These are phyloP conservation scores for Nesoenas mayeri DNA, from an alignment of 2,113 vertebrate genomes.

Conservation along the genomic window DNA sequence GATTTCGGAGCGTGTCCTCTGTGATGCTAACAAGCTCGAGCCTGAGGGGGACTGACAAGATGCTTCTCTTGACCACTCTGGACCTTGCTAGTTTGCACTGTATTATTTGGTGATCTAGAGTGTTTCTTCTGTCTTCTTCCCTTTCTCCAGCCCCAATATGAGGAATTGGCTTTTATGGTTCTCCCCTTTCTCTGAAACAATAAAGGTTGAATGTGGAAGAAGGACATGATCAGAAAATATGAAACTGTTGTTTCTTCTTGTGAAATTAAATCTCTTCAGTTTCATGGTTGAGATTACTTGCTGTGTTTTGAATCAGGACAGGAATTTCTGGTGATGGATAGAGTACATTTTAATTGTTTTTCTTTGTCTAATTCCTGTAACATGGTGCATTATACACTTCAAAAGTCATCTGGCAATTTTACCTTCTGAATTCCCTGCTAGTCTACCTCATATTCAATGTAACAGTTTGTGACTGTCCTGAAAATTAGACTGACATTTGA, in stretches of 20 bases:
- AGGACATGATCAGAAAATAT: not conserved
- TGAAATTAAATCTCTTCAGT: not conserved
- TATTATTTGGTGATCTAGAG: not conserved
- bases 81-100: not conserved
- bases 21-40: not conserved
- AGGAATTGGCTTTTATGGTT: not conserved
- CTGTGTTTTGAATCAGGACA: not conserved
- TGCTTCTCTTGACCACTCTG: not conserved
- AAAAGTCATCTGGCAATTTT: not conserved
- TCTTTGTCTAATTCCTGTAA: not conserved
- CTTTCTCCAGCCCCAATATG: not conserved
- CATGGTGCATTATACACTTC: rapidly evolving
- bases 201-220: not conserved
- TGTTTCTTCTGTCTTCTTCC: not conserved
- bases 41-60: not conserved
- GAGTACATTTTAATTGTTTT: not conserved
- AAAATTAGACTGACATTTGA: not conserved
- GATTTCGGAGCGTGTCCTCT: not conserved
- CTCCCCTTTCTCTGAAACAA: not conserved
- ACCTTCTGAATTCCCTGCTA: not conserved
- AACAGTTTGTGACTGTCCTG: not conserved
- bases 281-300: not conserved
- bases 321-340: not conserved
- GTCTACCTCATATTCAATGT: not conserved
- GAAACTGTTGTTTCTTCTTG: not conserved